A percentile compares a stretch with the other conserved stretches of the same genome.
Evolutionary conservation across 2,113 vertebrate genomes (phyloP).

Genomic region (Terrapene triunguis): DNA sequence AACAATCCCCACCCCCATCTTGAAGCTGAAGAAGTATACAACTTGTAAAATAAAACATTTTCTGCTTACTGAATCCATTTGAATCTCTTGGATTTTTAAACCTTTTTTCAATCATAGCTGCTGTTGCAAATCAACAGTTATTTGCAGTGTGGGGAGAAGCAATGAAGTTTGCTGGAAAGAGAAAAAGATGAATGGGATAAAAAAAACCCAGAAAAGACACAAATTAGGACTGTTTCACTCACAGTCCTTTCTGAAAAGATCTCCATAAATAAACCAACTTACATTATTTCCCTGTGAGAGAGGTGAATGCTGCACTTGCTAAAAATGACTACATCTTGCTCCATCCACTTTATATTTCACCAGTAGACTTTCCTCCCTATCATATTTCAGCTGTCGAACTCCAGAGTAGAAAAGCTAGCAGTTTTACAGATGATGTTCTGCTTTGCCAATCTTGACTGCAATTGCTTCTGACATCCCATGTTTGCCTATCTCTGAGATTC

Average conservation of each 20-base stretch:
- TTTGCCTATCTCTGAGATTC: background rate
- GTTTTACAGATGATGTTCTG: conserved; percentile 27
- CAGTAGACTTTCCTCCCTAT: background rate
- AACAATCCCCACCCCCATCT: background rate
- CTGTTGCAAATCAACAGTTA: background rate
- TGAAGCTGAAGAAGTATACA: background rate
- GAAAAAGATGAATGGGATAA: background rate
- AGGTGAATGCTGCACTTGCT: background rate
- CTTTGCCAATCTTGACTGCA: background rate
- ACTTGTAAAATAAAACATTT: background rate
- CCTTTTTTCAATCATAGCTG: background rate
- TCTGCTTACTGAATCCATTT: background rate
- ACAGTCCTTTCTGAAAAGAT: background rate
- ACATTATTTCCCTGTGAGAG: background rate
- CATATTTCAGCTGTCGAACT: background rate
- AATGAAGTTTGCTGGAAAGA: accelerated
- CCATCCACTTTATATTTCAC: conserved; percentile 10
- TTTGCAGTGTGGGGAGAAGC: background rate
- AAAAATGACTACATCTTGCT: background rate
- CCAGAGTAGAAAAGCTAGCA: background rate
- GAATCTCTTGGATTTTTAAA: background rate
- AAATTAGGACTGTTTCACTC: background rate
- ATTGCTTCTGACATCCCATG: conserved; percentile 20
- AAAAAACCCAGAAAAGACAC: accelerated
- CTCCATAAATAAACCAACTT: background rate